A percentile compares a stretch with the other conserved stretches of the same genome.
phyloP scores from a whole-genome alignment of 2,888 invertebrate species.

The Sinodicranocentrus sp. region DNA sequence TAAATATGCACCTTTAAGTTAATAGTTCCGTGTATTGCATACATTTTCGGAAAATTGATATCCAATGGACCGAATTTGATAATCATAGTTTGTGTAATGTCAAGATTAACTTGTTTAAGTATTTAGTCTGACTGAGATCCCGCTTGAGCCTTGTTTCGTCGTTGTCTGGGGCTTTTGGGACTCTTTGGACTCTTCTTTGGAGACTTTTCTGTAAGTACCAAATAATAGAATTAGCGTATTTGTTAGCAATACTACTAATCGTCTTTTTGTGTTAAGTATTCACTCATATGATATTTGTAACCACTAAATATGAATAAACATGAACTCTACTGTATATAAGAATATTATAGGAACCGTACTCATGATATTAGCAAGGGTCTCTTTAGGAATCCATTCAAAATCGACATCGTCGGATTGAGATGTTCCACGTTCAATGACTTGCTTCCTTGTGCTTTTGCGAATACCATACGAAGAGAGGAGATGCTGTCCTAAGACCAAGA shows the following conservation, averaged over 20 bases:
- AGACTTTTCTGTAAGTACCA: slow-evolving; percentile 83
- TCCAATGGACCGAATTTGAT: slow-evolving; percentile 7
- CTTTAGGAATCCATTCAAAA: slow-evolving; percentile 98
- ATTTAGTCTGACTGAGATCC: slow-evolving; percentile 58
- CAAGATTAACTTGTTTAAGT: slow-evolving; percentile 46
- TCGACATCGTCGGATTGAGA: slow-evolving; percentile 94
- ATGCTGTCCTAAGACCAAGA: slow-evolving; percentile 93
- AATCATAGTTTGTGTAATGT: background rate
- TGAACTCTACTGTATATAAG: too few species aligned
- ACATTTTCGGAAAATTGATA: background rate
- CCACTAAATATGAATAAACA: too few species aligned
- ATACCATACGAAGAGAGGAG: slow-evolving; percentile 91
- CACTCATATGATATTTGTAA: too few species aligned
- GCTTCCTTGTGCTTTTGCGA: slow-evolving; percentile 80
- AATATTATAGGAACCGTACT: slow-evolving; percentile 83
- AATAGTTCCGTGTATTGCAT: background rate
- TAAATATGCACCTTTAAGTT: slow-evolving; percentile 44
- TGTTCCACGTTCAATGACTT: slow-evolving; percentile 92
- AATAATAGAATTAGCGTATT: too few species aligned
- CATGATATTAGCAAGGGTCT: slow-evolving; percentile 87
- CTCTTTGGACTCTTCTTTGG: slow-evolving; percentile 77
- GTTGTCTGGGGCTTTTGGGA: slow-evolving; percentile 74
- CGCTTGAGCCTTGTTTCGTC: slow-evolving; percentile 52
- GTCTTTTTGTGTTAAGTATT: too few species aligned
- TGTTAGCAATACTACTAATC: too few species aligned